These are phyloP conservation scores for Hartigia nigra DNA, from an alignment of 2,888 invertebrate species.

Conservation along the genomic window DNA sequence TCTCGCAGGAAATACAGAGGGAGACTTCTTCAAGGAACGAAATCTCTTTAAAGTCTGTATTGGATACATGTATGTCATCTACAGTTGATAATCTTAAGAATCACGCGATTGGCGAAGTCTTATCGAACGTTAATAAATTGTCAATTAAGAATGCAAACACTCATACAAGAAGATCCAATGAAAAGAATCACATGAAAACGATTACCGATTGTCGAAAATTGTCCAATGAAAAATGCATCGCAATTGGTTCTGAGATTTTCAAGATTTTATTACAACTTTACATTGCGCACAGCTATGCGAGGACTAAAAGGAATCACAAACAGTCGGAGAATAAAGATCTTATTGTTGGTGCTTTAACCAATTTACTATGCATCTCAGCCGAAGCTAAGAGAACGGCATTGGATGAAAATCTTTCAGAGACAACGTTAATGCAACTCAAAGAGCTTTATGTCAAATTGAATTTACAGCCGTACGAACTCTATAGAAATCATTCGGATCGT, in stretches of 20 bases:
- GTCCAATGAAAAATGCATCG: slow-evolving; percentile 13
- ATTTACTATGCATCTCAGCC: slow-evolving; percentile 65
- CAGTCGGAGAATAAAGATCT: slow-evolving; percentile 61
- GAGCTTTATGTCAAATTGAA: slow-evolving; percentile 67
- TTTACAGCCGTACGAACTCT: slow-evolving; percentile 66
- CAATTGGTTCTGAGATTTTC: slow-evolving; percentile 66
- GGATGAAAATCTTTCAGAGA: slow-evolving; percentile 60
- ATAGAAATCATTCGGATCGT: slow-evolving; percentile 62
- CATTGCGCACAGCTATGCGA: slow-evolving; percentile 62
- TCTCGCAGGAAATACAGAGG: slow-evolving; percentile 54
- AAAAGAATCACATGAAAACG: neutral
- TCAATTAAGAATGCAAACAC: slow-evolving; percentile 34
- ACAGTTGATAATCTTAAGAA: slow-evolving; percentile 28
- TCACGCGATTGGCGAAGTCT: slow-evolving; percentile 32
- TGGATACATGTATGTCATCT: slow-evolving; percentile 38
- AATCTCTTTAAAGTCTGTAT: slow-evolving; percentile 32
- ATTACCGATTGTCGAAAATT: neutral
- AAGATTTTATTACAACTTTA: slow-evolving; percentile 66
- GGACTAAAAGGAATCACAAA: slow-evolving; percentile 52
- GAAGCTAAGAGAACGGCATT: slow-evolving; percentile 67
- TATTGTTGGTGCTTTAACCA: slow-evolving; percentile 64
- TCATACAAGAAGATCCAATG: slow-evolving; percentile 24
- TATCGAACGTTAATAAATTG: slow-evolving; percentile 44
- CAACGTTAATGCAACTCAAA: slow-evolving; percentile 64
- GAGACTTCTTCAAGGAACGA: slow-evolving; percentile 32